Evolutionary conservation across 2,797 vertebrate species (phyloP).

Genomic region (Anguilla anguilla): DNA sequence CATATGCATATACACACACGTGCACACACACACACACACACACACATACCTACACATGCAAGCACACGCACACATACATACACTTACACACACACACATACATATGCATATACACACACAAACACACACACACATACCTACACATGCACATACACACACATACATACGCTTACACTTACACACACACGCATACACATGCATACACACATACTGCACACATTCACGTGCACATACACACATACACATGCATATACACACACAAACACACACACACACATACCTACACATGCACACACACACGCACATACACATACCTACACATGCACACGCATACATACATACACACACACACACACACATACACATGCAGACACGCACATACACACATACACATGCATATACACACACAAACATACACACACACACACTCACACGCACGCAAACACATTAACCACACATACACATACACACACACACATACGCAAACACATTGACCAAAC

Average conservation of each 20-base stretch:
- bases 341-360: background rate
- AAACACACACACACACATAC: conserved; percentile 11
- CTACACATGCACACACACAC: conserved; percentile 35
- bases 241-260: conserved; percentile 23
- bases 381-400: background rate
- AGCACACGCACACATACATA: conserved; percentile 13
- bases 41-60: background rate
- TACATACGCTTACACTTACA: background rate
- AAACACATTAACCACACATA: background rate
- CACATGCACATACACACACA: conserved; percentile 29
- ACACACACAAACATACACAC: too few species aligned
- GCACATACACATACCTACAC: background rate
- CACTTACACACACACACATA: conserved; percentile 14
- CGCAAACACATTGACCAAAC: background rate
- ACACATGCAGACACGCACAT: background rate
- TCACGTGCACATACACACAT: too few species aligned
- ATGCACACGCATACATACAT: background rate
- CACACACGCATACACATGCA: background rate
- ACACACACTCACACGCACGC: background rate
- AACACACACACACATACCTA: background rate
- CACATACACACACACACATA: conserved; percentile 13
- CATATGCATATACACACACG: conserved; percentile 12
- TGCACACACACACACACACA: conserved; percentile 24
- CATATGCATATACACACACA: conserved; percentile 2
- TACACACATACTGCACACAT: background rate